A percentile compares a stretch with the other conserved stretches of the same genome.
Evolutionary conservation across 2,113 vertebrate genomes (phyloP).

Genomic region (Microcebus murinus): DNA sequence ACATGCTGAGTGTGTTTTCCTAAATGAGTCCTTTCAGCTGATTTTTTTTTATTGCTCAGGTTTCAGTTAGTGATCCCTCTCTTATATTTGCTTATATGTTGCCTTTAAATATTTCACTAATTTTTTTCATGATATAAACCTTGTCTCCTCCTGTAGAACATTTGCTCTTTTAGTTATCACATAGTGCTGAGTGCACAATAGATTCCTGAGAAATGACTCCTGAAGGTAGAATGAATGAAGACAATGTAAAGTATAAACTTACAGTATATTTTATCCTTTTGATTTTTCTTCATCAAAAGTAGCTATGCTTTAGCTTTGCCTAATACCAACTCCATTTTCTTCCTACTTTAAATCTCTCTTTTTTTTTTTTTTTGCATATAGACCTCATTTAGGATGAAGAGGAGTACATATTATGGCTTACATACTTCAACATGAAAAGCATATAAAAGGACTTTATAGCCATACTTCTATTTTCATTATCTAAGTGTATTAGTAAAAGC

Average conservation of each 20-base stretch:
- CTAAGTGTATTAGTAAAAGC: slow-evolving; percentile 80
- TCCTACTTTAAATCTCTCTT: slow-evolving; percentile 58
- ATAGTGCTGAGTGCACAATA: slow-evolving; percentile 28
- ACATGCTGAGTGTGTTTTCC: accelerated
- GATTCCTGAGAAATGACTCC: slow-evolving; percentile 25
- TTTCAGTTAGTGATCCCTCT: background rate
- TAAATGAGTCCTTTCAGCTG: background rate
- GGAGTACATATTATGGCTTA: slow-evolving; percentile 60
- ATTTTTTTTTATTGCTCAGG: background rate
- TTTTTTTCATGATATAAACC: background rate
- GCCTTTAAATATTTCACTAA: background rate
- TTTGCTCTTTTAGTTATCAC: background rate
- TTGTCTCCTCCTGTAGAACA: background rate
- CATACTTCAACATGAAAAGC: slow-evolving; percentile 79
- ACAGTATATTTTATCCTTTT: slow-evolving; percentile 58
- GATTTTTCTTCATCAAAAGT: slow-evolving; percentile 49
- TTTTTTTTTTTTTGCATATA: background rate
- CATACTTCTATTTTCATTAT: slow-evolving; percentile 80
- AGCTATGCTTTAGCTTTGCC: slow-evolving; percentile 59
- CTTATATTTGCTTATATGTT: background rate
- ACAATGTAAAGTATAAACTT: slow-evolving; percentile 27
- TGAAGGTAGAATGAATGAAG: slow-evolving; percentile 42
- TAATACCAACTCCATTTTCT: slow-evolving; percentile 65
- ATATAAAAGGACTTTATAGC: slow-evolving; percentile 78
- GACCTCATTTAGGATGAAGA: slow-evolving; percentile 72